phyloP scores from a whole-genome alignment of 2,888 invertebrate species.

The Helobdella robusta region DNA sequence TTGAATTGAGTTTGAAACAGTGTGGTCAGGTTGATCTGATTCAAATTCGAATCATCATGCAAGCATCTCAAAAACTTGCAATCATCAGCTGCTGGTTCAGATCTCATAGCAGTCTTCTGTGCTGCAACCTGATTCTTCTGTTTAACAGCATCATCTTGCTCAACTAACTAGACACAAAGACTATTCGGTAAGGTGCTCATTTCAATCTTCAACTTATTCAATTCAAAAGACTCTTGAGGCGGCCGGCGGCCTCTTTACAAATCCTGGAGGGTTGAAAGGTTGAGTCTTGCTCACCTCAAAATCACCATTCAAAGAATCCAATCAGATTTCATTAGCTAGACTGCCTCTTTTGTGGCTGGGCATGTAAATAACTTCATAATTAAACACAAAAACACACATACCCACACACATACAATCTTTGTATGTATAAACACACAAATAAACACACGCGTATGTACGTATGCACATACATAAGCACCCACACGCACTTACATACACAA shows the following conservation, averaged over 20 bases:
- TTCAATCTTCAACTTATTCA: constrained; percentile 8
- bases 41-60: background rate
- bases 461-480: too few relatives aligned
- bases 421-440: too few relatives aligned
- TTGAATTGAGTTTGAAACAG: constrained; percentile 11
- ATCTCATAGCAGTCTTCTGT: background rate
- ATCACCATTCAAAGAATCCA: constrained; percentile 10
- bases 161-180: background rate
- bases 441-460: too few relatives aligned
- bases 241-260: constrained; percentile 9
- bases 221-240: background rate
- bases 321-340: background rate
- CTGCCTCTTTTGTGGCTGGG: too few relatives aligned
- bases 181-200: background rate
- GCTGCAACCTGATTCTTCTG: background rate
- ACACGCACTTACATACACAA: too few relatives aligned
- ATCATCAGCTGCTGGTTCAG: background rate
- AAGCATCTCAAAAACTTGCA: constrained; percentile 6
- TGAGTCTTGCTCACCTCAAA: background rate
- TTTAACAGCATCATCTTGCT: background rate
- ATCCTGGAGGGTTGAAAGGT: background rate
- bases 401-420: too few relatives aligned
- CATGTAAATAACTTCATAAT: too few relatives aligned
- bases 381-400: too few relatives aligned
- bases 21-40: background rate